Evolutionary conservation across 2,888 invertebrate species (phyloP).

Genomic region (Leucophenga maculata): DNA sequence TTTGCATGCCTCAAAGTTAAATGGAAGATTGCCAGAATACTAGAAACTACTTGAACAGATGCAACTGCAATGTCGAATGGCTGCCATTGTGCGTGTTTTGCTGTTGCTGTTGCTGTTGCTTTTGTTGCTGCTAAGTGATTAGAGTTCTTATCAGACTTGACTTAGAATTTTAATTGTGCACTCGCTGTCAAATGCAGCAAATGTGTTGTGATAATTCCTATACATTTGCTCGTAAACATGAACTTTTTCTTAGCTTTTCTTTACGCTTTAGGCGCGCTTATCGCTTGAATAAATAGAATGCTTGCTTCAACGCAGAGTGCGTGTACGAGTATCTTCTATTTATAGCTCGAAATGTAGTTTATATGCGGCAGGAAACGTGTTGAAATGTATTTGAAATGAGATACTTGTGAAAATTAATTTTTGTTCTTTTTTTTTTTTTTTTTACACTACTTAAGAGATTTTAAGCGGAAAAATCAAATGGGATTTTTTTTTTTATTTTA

Average conservation of each 20-base stretch:
- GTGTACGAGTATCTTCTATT: neutral
- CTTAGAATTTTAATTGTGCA: slow-evolving; percentile 14
- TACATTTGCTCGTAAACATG: neutral
- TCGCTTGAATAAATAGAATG: neutral
- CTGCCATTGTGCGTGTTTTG: neutral
- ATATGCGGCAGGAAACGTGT: neutral
- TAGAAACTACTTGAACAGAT: neutral
- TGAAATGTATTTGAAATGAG: neutral
- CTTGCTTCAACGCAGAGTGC: too few relatives aligned
- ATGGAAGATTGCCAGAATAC: slow-evolving; percentile 34
- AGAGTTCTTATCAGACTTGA: slow-evolving; percentile 15
- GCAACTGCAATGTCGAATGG: neutral
- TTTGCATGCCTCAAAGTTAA: slow-evolving; percentile 9
- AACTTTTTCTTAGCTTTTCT: neutral
- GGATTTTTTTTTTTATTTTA: too few relatives aligned
- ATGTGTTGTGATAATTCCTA: neutral
- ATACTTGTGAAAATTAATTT: slow-evolving; percentile 56
- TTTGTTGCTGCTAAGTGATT: neutral
- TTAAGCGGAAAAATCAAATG: slow-evolving; percentile 10
- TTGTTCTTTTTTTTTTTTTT: slow-evolving; percentile 40
- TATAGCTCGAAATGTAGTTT: neutral
- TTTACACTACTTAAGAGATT: slow-evolving; percentile 27
- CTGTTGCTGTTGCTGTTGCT: neutral
- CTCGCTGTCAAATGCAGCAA: neutral
- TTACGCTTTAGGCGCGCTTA: neutral